A percentile compares a stretch with the other conserved stretches of the same genome.
Evolutionary conservation across 2,797 vertebrate genomes (phyloP).

Genomic region (Ptychobarbus kaznakovi): DNA sequence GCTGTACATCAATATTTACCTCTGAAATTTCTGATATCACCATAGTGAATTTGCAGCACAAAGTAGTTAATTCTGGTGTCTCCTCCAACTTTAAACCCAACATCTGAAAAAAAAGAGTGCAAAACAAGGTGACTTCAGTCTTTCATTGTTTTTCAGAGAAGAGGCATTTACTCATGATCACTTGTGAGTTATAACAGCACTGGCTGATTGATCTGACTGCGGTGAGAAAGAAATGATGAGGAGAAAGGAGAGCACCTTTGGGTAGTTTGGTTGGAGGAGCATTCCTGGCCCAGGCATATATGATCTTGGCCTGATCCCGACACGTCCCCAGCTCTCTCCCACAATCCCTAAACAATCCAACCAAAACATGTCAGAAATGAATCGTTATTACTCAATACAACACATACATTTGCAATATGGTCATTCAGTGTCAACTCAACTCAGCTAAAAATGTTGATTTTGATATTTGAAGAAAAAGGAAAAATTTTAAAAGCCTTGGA

Average conservation of each 20-base stretch:
- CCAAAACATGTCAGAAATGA: neutral
- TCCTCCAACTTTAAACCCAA: conserved; percentile 95
- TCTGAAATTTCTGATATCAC: conserved; percentile 87
- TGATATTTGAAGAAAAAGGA: neutral
- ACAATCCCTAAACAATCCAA: conserved; percentile 85
- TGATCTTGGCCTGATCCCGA: conserved; percentile 87
- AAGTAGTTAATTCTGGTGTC: conserved; percentile 86
- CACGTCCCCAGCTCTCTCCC: conserved; percentile 87
- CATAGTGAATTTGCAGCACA: conserved; percentile 97
- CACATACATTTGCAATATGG: neutral
- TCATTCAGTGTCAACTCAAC: neutral
- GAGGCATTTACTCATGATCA: conserved; percentile 35
- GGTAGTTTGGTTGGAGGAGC: conserved; percentile 92
- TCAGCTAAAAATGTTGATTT: neutral
- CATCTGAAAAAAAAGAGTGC: conserved; percentile 75
- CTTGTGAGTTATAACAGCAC: neutral
- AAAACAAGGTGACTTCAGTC: conserved; percentile 19
- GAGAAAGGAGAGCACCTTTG: conserved; percentile 80
- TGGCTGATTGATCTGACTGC: neutral
- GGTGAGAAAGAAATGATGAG: neutral
- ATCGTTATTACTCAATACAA: neutral
- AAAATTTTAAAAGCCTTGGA: neutral
- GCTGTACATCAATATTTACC: conserved; percentile 73
- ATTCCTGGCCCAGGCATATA: conserved; percentile 97
- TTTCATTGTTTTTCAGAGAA: conserved; percentile 24